Conservation (phyloP, 2,888 invertebrate species). For the Euplagia quadripunctaria region DNA sequence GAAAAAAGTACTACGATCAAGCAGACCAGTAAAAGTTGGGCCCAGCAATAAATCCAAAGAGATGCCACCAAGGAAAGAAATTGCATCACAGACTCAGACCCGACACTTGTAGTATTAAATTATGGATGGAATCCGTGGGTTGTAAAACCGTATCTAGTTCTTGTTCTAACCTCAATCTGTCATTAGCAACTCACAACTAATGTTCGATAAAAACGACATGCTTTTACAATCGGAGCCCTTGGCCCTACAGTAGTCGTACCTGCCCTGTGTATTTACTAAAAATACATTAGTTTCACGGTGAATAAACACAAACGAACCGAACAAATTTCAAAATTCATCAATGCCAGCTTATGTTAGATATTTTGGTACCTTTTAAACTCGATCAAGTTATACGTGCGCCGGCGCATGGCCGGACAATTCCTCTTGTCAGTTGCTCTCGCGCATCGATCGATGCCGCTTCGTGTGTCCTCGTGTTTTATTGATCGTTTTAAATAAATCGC, state of each 20-base stretch:
- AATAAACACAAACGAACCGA: slow-evolving; percentile 72
- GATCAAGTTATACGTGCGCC: slow-evolving; percentile 71
- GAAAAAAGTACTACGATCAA: no score
- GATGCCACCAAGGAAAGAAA: no score
- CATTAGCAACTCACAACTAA: slow-evolving; percentile 23
- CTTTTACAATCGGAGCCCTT: slow-evolving; percentile 72
- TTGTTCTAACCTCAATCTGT: slow-evolving; percentile 22
- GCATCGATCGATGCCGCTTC: slow-evolving; percentile 74
- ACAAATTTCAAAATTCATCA: slow-evolving; percentile 41
- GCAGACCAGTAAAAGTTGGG: no score
- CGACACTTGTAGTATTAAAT: background rate
- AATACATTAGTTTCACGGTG: slow-evolving; percentile 81
- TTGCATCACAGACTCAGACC: background rate
- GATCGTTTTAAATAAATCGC: slow-evolving; percentile 71
- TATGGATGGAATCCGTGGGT: background rate
- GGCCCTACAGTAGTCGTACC: slow-evolving; percentile 78
- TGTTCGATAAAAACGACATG: slow-evolving; percentile 36
- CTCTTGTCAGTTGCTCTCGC: slow-evolving; percentile 80
- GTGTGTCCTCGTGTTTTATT: slow-evolving; percentile 60
- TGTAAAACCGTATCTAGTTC: slow-evolving; percentile 7
- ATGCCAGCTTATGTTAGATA: slow-evolving; percentile 28
- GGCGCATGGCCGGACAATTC: slow-evolving; percentile 76
- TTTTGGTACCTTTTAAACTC: slow-evolving; percentile 55
- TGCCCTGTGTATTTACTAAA: slow-evolving; percentile 82
- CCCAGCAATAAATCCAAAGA: no score